These are phyloP conservation scores for Sceliomorpha sp. DNA, from an alignment of 2,888 invertebrate genomes.

Conservation along the genomic window DNA sequence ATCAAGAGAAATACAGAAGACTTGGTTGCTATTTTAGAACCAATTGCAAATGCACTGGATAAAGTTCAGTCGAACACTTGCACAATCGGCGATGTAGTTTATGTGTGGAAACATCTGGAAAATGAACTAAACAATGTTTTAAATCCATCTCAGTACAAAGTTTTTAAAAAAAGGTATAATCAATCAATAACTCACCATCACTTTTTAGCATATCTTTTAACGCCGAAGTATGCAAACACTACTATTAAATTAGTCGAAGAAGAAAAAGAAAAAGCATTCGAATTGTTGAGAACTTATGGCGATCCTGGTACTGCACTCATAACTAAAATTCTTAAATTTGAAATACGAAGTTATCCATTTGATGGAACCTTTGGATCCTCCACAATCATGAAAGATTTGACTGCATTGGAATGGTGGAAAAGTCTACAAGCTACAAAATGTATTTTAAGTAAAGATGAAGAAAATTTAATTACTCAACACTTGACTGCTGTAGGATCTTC, in stretches of 20 bases:
- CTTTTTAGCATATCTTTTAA: neutral
- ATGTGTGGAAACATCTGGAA: slow-evolving; percentile 12
- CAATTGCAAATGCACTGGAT: slow-evolving; percentile 10
- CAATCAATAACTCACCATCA: too few relatives aligned
- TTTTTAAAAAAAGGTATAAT: neutral
- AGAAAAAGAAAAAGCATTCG: slow-evolving; percentile 2
- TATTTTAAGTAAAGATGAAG: neutral
- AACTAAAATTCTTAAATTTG: slow-evolving; percentile 6
- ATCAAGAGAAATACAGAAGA: slow-evolving; percentile 20
- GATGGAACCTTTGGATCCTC: slow-evolving; percentile 3
- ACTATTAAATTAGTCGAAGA: slow-evolving; percentile 2
- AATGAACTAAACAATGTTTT: slow-evolving; percentile 2
- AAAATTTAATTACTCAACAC: slow-evolving; percentile 8
- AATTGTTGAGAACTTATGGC: slow-evolving; percentile 1
- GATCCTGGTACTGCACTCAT: slow-evolving; percentile 1
- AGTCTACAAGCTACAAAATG: neutral
- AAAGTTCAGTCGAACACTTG: slow-evolving; percentile 15
- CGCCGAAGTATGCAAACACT: neutral
- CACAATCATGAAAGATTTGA: neutral
- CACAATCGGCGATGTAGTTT: slow-evolving; percentile 12
- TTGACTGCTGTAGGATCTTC: slow-evolving; percentile 16
- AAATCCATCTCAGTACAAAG: neutral
- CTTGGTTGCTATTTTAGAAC: slow-evolving; percentile 19
- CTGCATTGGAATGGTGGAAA: neutral
- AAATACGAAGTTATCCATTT: slow-evolving; percentile 4